These are phyloP conservation scores for Thecocarcelia acutangulata DNA, from an alignment of 2,888 invertebrate species.

Conservation along the genomic window DNA sequence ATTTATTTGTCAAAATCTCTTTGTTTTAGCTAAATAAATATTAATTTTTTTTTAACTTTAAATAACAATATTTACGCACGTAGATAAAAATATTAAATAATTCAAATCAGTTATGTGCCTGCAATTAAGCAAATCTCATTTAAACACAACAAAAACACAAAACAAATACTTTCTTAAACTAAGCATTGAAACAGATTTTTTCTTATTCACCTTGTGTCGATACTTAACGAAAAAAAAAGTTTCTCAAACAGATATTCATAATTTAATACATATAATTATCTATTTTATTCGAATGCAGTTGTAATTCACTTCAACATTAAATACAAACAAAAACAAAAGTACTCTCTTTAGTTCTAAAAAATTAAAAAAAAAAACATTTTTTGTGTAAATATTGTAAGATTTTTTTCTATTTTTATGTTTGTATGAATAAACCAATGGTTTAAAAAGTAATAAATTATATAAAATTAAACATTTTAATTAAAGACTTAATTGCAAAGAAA, in stretches of 20 bases:
- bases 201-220: background rate
- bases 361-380: slow-evolving; percentile 69
- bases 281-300: slow-evolving; percentile 55
- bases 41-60: no score
- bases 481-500: slow-evolving; percentile 30
- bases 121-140: background rate
- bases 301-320: slow-evolving; percentile 61
- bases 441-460: slow-evolving; percentile 74
- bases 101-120: background rate
- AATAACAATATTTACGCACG: no score
- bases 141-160: slow-evolving; percentile 15
- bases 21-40: no score
- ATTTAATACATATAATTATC: slow-evolving; percentile 41
- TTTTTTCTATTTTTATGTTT: slow-evolving; percentile 79
- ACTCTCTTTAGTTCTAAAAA: slow-evolving; percentile 63
- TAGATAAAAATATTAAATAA: no score
- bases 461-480: slow-evolving; percentile 75
- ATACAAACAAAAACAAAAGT: slow-evolving; percentile 55
- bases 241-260: slow-evolving; percentile 7
- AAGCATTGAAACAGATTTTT: no score
- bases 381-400: slow-evolving; percentile 78
- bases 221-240: background rate
- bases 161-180: background rate
- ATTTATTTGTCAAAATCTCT: no score
- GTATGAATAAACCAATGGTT: slow-evolving; percentile 77